Conservation (phyloP, 1,140 invertebrate species). For the Campoletis sonorensis region DNA sequence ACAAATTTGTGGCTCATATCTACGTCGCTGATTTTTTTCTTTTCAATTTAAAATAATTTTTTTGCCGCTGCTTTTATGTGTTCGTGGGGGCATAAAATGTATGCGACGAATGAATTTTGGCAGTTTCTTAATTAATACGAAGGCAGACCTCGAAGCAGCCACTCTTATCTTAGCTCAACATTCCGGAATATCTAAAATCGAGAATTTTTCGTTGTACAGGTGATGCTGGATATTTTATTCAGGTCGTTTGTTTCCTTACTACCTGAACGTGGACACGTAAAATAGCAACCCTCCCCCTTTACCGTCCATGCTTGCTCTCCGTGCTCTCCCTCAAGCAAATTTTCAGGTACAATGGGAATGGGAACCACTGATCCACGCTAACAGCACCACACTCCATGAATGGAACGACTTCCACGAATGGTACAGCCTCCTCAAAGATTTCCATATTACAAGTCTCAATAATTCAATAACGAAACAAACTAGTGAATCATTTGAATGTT, state of each 20-base stretch:
- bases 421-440: slow-evolving; percentile 54
- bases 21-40: not conserved
- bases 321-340: not conserved
- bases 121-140: slow-evolving; percentile 26
- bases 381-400: slow-evolving; percentile 57
- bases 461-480: not conserved
- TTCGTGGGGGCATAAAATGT: not conserved
- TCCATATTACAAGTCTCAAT: not conserved
- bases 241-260: not conserved
- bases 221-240: slow-evolving; percentile 22
- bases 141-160: not conserved
- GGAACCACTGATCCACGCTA: slow-evolving; percentile 42
- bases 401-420: slow-evolving; percentile 57
- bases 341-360: slow-evolving; percentile 23
- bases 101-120: not conserved
- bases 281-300: no score
- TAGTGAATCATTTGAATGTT: no score
- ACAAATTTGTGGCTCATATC: not conserved
- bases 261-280: no score
- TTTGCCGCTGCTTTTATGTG: no score
- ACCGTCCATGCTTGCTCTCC: no score
- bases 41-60: not conserved
- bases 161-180: slow-evolving; percentile 9
- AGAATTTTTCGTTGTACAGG: slow-evolving; percentile 3
- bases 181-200: slow-evolving; percentile 24